Conservation (phyloP, 2,888 invertebrate genomes). For the Tethea ocularis region DNA sequence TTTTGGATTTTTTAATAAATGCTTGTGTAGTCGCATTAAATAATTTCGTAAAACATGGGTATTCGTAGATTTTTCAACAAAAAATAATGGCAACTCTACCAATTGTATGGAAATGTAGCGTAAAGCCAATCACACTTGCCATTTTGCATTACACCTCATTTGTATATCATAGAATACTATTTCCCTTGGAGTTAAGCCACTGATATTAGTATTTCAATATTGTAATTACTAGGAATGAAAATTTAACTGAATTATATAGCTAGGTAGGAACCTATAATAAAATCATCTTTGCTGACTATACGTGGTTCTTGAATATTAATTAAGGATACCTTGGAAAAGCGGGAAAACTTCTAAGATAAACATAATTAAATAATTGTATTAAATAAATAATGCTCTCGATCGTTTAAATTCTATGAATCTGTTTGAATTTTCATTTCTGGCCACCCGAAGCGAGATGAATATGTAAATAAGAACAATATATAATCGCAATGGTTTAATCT, state of each 20-base stretch:
- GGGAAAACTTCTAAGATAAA: too few species aligned
- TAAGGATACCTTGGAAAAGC: not conserved
- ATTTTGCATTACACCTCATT: constrained; percentile 12
- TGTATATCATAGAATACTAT: constrained; percentile 14
- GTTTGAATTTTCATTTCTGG: constrained; percentile 4
- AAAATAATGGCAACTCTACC: not conserved
- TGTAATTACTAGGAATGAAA: constrained; percentile 5
- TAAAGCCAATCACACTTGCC: constrained; percentile 14
- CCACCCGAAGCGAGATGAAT: not conserved
- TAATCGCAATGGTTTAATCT: not conserved
- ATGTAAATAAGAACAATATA: constrained; percentile 2
- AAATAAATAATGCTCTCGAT: not conserved
- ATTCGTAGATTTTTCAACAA: not conserved
- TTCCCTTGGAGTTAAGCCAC: constrained; percentile 11
- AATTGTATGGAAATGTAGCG: constrained; percentile 3
- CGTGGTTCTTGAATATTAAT: not conserved
- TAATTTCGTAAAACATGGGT: not conserved
- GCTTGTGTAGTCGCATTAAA: not conserved
- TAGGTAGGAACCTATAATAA: not conserved
- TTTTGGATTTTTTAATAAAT: not conserved
- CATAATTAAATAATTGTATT: too few species aligned
- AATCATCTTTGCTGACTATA: not conserved
- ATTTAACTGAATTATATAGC: not conserved
- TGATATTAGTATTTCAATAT: constrained; percentile 11
- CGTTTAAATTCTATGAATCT: not conserved